A percentile compares a stretch with the other conserved stretches of the same genome.
Evolutionary conservation across 2,113 vertebrate genomes (phyloP).

Genomic region (Cnemophilus loriae): DNA sequence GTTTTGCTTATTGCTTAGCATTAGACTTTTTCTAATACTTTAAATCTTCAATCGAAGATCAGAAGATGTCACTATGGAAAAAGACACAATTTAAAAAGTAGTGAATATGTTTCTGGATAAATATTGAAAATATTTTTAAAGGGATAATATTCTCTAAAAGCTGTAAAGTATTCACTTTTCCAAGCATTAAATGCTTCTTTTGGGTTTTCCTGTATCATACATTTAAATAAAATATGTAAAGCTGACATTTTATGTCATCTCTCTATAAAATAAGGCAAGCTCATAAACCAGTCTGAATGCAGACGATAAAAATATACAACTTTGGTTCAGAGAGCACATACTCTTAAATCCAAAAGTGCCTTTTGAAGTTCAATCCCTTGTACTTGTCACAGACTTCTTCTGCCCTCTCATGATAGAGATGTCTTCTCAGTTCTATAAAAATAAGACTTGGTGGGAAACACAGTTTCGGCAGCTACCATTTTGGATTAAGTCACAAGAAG

Average conservation of each 20-base stretch:
- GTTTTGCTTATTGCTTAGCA: neutral
- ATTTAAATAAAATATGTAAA: constrained; percentile 52
- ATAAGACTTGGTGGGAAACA: neutral
- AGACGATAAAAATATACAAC: neutral
- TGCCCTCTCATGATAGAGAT: neutral
- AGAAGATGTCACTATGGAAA: neutral
- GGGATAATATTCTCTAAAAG: neutral
- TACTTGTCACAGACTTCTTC: neutral
- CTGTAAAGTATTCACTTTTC: neutral
- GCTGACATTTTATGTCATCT: neutral
- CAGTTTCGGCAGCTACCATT: neutral
- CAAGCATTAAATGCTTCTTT: neutral
- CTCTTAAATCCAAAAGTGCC: neutral
- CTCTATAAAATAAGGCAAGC: constrained; percentile 6
- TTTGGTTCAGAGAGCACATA: neutral
- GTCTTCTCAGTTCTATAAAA: neutral
- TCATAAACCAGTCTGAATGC: neutral
- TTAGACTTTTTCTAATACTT: neutral
- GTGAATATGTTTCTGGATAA: neutral
- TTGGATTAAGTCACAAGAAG: neutral
- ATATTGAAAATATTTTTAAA: neutral
- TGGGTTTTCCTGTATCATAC: neutral
- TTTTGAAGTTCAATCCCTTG: constrained; percentile 1
- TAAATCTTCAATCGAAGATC: neutral
- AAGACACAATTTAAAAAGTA: neutral